Evolutionary conservation across 2,888 invertebrate species (phyloP).

Genomic region (Drosophila formosana): DNA sequence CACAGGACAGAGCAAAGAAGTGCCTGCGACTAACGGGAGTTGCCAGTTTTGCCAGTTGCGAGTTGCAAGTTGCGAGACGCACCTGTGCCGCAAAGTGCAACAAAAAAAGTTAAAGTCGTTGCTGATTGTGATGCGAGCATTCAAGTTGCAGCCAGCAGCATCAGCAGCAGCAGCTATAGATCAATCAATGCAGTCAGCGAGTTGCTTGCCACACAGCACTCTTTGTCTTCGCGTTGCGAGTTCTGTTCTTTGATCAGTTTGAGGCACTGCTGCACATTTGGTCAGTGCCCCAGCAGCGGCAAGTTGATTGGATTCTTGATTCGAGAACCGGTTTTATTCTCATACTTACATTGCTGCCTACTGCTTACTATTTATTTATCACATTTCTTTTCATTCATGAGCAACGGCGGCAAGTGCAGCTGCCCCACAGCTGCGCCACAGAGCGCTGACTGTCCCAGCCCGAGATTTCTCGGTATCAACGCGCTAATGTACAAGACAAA

Average conservation of each 20-base stretch:
- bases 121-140: constrained; percentile 13
- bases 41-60: constrained; percentile 21
- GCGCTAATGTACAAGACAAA: constrained; percentile 71
- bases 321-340: constrained; percentile 52
- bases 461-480: constrained; percentile 56
- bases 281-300: constrained; percentile 66
- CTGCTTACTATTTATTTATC: constrained; percentile 62
- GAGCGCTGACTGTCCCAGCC: background rate
- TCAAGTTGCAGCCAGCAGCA: constrained; percentile 48
- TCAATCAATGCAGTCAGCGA: constrained; percentile 72
- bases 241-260: constrained; percentile 29
- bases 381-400: constrained; percentile 63
- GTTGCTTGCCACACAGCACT: constrained; percentile 35
- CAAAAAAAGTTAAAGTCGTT: constrained; percentile 12
- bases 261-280: constrained; percentile 55
- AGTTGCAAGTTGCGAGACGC: constrained; percentile 29
- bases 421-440: constrained; percentile 37
- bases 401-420: constrained; percentile 54
- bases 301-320: constrained; percentile 79
- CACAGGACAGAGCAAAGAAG: constrained; percentile 4
- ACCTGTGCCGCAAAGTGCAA: constrained; percentile 51
- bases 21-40: constrained; percentile 61
- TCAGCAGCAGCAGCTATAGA: constrained; percentile 69
- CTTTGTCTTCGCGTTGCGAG: constrained; percentile 36
- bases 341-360: constrained; percentile 76